These are phyloP conservation scores for Manis javanica DNA, from an alignment of 2,797 vertebrate species.

Conservation along the genomic window DNA sequence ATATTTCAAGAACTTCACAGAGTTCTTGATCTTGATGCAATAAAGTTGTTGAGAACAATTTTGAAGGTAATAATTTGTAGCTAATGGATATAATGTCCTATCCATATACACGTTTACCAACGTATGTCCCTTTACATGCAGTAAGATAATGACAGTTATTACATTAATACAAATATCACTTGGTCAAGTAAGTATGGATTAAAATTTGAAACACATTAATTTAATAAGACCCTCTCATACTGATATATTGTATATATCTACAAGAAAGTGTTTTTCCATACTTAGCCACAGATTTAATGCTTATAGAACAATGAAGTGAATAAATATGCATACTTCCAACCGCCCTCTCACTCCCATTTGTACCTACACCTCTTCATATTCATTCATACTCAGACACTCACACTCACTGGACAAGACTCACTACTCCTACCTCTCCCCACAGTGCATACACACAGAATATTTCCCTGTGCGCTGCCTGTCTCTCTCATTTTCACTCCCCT, in stretches of 20 bases:
- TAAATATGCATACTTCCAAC: not conserved
- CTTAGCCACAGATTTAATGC: not conserved
- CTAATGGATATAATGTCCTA: not conserved
- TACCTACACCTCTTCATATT: not conserved
- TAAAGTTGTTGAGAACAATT: not conserved
- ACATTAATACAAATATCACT: not conserved
- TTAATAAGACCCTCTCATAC: not conserved
- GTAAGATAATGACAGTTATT: not conserved
- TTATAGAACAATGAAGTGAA: not conserved
- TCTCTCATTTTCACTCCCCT: too few relatives aligned
- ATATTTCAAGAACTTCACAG: not conserved
- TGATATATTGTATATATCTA: not conserved
- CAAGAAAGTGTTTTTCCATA: not conserved
- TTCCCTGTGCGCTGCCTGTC: not conserved
- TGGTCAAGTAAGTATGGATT: not conserved
- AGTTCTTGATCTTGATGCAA: not conserved
- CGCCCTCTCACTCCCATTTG: not conserved
- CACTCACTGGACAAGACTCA: not conserved
- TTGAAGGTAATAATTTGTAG: not conserved
- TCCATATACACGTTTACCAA: not conserved
- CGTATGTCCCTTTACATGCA: not conserved
- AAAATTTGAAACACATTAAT: not conserved
- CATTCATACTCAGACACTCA: not conserved
- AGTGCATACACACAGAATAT: not conserved
- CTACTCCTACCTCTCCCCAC: rapidly evolving